Evolutionary conservation across 2,113 vertebrate genomes (phyloP), one percentile per base, ranked within the genome.

Genomic region (Oxyruncus cristatus): DNA sequence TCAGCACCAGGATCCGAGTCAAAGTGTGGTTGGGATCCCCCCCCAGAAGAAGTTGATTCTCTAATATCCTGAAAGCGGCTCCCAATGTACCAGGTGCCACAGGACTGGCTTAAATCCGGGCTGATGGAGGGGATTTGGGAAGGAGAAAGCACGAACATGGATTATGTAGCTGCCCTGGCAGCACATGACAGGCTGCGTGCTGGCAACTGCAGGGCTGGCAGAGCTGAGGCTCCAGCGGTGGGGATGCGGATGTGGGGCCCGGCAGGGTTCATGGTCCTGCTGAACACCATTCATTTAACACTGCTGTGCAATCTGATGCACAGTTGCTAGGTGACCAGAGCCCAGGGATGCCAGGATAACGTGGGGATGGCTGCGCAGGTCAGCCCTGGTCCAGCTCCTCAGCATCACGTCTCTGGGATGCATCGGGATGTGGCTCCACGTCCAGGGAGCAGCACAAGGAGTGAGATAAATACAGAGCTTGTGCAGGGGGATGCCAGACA

Each of bases 291-390:
- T 82, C 50, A 61, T 83, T 65, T 52, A 23, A 56, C 0, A 11
- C 71, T 73, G 85, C 81, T 0, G 0, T 46, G 78, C 2, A 0
- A 92, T 79, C 53, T 12, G 28, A 83, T 70, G 90, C 92, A 58
- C 67, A 49, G 95, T 95, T 93, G 94, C 95, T 94, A 96, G 94
- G 96, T 95, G 94, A 97, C 95, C 41, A 3, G 66, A 93, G 77
- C 77, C 30, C 74, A 66, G 91, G 78, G 82, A 55, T 87, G 76
- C 11, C 21, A 28, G 32, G 72, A 70, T 61, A 91, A 80, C 3
- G 0, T 3, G 44, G 44, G 79, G 79, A 79, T 0, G 14, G 79
- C 91, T 68, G 66, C 1, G 6, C 58, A 42, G 93, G 95, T 92
- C 89, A 92, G 82, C 35, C 28, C 65, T 55, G 56, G 84, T 81